These are phyloP conservation scores for Apamea epomidion DNA, from an alignment of 2,888 invertebrate species.

Conservation along the genomic window DNA sequence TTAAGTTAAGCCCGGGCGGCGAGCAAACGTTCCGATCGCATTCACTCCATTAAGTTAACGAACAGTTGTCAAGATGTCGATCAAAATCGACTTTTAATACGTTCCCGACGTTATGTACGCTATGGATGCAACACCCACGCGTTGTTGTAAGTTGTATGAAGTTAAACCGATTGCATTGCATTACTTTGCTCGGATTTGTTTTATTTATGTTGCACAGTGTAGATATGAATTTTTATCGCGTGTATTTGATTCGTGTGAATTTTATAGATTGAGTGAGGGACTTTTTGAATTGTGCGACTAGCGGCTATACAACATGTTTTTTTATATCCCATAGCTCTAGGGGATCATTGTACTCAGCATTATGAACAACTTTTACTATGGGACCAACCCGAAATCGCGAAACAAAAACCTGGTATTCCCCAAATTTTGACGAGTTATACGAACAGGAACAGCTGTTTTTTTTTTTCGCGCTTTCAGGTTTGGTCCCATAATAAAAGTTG, in stretches of 20 bases:
- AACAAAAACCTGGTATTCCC: too few species aligned
- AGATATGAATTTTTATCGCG: constrained; percentile 17
- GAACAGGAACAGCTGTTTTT: too few species aligned
- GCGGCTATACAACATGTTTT: too few species aligned
- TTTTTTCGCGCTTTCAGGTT: too few species aligned
- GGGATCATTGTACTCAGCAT: too few species aligned
- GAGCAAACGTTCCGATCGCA: constrained; percentile 80
- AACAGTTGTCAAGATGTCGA: constrained; percentile 90
- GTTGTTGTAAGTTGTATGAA: constrained; percentile 80
- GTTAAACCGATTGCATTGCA: constrained; percentile 76
- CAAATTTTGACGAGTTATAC: too few species aligned
- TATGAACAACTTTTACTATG: too few species aligned
- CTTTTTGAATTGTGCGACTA: not conserved
- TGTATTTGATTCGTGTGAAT: constrained; percentile 22
- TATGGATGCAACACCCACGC: constrained; percentile 87
- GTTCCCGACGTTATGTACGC: constrained; percentile 76
- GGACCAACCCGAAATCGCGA: too few species aligned
- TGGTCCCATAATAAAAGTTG: too few species aligned
- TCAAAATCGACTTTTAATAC: constrained; percentile 88
- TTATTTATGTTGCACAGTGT: constrained; percentile 36
- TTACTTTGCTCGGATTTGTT: constrained; percentile 67
- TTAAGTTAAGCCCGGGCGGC: constrained; percentile 71
- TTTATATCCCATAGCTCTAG: too few species aligned
- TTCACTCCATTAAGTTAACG: constrained; percentile 89
- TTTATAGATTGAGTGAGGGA: not conserved